phyloP scores from a whole-genome alignment of 2,113 vertebrate species.

The Aleadryas rufinucha region DNA sequence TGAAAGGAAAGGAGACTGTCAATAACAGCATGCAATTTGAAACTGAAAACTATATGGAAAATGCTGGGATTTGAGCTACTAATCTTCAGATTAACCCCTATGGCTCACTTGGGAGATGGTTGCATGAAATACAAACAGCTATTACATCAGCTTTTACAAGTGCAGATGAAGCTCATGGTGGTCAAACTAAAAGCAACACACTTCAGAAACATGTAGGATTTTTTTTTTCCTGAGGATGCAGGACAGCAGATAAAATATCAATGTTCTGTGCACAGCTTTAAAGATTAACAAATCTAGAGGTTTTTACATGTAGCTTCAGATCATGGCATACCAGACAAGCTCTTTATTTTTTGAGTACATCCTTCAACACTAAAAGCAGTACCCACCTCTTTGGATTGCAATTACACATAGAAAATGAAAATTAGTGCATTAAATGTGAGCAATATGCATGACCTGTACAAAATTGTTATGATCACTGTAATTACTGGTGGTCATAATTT shows the following conservation, averaged over 20 bases:
- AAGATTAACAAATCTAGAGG: slow-evolving; percentile 22
- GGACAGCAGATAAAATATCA: slow-evolving; percentile 25
- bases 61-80: slow-evolving; percentile 33
- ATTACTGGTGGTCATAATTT: background rate
- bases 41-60: slow-evolving; percentile 18
- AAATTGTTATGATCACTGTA: slow-evolving; percentile 19
- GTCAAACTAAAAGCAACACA: slow-evolving; percentile 30
- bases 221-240: background rate
- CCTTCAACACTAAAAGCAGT: background rate
- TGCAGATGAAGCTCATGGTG: slow-evolving; percentile 30
- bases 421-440: slow-evolving; percentile 5
- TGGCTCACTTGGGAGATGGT: background rate
- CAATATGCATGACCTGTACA: background rate
- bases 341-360: background rate
- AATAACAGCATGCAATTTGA: background rate
- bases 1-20: background rate
- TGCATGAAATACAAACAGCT: slow-evolving; percentile 35
- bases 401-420: slow-evolving; percentile 12
- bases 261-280: background rate
- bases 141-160: slow-evolving; percentile 49
- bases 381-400: background rate
- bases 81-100: slow-evolving; percentile 51
- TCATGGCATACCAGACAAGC: background rate
- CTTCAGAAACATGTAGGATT: slow-evolving; percentile 10
- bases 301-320: slow-evolving; percentile 2